phyloP scores from a whole-genome alignment of 2,113 vertebrate genomes.

The Todiramphus saurophagus region DNA sequence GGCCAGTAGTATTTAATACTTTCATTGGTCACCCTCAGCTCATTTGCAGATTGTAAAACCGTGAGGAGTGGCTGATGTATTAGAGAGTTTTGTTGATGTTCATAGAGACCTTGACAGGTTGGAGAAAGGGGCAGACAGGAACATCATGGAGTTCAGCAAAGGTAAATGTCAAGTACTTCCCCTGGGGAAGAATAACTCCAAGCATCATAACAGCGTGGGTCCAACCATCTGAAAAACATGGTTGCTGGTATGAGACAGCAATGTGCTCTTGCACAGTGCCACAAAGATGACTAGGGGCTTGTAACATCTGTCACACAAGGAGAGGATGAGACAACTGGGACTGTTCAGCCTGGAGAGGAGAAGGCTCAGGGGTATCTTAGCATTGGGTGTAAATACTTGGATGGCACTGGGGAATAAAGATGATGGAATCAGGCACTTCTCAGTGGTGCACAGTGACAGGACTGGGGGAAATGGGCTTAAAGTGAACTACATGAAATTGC shows the following conservation, averaged over 20 bases:
- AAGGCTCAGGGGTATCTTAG: neutral
- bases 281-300: neutral
- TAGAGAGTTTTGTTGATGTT: neutral
- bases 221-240: neutral
- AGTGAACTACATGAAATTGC: neutral
- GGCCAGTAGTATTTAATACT: neutral
- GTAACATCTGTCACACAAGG: neutral
- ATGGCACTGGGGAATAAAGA: neutral
- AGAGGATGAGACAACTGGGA: neutral
- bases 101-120: neutral
- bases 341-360: neutral
- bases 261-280: neutral
- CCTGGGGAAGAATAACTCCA: neutral
- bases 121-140: neutral
- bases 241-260: neutral
- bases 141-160: neutral
- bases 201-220: neutral
- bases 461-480: neutral
- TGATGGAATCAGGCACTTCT: neutral
- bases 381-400: neutral
- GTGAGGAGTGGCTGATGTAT: neutral
- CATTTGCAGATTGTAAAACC: neutral
- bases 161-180: neutral
- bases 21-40: neutral
- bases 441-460: accelerated